Evolutionary conservation across 1,140 invertebrate genomes (phyloP), one percentile per base, ranked within the genome.

Genomic region (Cyrtorhinus lividipennis): DNA sequence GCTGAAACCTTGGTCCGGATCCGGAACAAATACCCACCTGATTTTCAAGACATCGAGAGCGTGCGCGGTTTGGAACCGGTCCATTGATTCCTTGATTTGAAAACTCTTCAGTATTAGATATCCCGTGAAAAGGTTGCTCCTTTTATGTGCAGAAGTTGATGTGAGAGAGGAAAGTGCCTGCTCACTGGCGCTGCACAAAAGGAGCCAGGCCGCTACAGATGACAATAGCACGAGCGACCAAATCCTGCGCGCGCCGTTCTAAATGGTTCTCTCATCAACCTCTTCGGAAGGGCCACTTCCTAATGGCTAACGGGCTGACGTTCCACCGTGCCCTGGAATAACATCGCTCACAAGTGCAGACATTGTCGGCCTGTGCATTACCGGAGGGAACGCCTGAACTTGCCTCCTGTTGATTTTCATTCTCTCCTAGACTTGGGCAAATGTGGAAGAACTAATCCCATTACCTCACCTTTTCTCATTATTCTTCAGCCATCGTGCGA

Each of bases 191-290:
- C 5, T 13, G 20, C 48, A 53, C 48, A 12, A 53, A 53, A 53
- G 20, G 48, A 53, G 20, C 48, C 18, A 44, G 8, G 38, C 48
- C 12, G 18, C 48, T 53, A 20, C 5, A 8, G 48, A 53, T 53
- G 48, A 53, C 48, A 53, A 53, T 53, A 53, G 48, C 48, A 22
- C 48, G 48, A 53, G 48, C 30, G 5, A 20, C 48, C 48, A 53
- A 53, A 53, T 53, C 48, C 5, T 10, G 12, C 48, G 48, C 18
- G 48, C 48, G 10, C 12, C 48, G 10, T 53, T 53, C 48, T 53
- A 53, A 53, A 53, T 53, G 48, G 48, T 53, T 53, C 48, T 8
- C 48, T 53, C 48, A 53, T 53, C 48, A 53, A 53, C 10, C 20
- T 12, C 48, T 53, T 53, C 48, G 48, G 48, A 5, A 53, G 20